Evolutionary conservation across 2,888 invertebrate genomes (phyloP), one percentile per base, ranked within the genome.

Genomic region (Sphaeridia pumilis): DNA sequence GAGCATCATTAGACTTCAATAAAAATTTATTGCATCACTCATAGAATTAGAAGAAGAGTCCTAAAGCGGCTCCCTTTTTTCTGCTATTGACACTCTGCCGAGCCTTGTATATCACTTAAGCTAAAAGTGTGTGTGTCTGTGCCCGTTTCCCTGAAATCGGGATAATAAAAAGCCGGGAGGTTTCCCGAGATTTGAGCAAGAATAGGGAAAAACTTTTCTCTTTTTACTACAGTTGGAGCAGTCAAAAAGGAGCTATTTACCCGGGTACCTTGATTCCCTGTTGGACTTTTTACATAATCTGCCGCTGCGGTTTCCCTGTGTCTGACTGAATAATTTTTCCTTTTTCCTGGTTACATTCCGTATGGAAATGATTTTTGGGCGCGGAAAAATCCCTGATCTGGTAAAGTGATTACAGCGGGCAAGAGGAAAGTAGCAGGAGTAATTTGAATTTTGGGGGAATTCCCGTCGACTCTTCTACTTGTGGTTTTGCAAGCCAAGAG

Each of bases 391-490:
- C 42, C 42, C 21, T 10, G 24, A 42, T 42, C 21, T 25, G 42
- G 42, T 10, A 24, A 44, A 27, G n/a, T 44, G 20, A n/a, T 28
- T 27, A 27, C n/a, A 12, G 10, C 3, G 4, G 31, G 26, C 21
- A 10, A 17, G 36, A 38, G 36, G n/a, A n/a, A n/a, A n/a, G n/a
- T n/a, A n/a, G 17, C 38, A 38, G 34, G 17, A 44, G 51, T 51
- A 51, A 51, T 51, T 51, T 51, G 51, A 51, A 51, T 51, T 51
- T 51, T 51, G 27, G 51, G 51, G 49, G 36, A 51, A 50, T n/a
- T n/a, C n/a, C n/a, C n/a, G n/a, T n/a, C n/a, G n/a, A n/a, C n/a
- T n/a, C n/a, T n/a, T n/a, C n/a, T n/a, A n/a, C n/a, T n/a, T n/a
- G n/a, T n/a, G n/a, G n/a, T n/a, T n/a, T n/a, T n/a, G n/a, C n/a